Evolutionary conservation across 2,888 invertebrate genomes (phyloP).

Genomic region (Selenia dentaria): DNA sequence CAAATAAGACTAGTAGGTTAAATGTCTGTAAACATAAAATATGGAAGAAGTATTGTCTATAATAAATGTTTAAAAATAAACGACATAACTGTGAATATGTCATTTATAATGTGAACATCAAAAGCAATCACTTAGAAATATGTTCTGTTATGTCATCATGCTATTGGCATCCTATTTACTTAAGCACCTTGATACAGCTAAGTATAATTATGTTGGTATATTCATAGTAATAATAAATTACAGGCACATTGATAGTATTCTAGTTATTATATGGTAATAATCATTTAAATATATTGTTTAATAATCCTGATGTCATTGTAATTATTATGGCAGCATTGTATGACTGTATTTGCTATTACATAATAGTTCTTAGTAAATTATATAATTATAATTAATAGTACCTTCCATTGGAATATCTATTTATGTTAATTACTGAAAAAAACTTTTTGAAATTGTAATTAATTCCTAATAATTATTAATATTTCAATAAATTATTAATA

Average conservation of each 20-base stretch:
- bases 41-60: too few species aligned
- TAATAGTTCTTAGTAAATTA: too few species aligned
- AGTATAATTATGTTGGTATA: slow-evolving; percentile 16
- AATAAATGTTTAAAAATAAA: too few species aligned
- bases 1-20: slow-evolving; percentile 66
- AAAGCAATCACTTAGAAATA: too few species aligned
- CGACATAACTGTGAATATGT: slow-evolving; percentile 29
- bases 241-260: slow-evolving; percentile 64
- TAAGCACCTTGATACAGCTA: slow-evolving; percentile 66
- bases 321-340: slow-evolving; percentile 42
- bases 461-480: too few species aligned
- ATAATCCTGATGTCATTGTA: slow-evolving; percentile 14
- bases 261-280: slow-evolving; percentile 30
- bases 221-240: slow-evolving; percentile 43
- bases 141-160: too few species aligned
- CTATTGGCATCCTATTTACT: too few species aligned
- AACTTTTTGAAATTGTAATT: too few species aligned
- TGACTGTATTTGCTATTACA: slow-evolving; percentile 20
- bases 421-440: not conserved
- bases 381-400: slow-evolving; percentile 9
- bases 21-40: slow-evolving; percentile 42
- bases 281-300: slow-evolving; percentile 13
- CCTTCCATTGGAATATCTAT: slow-evolving; percentile 2
- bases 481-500: too few species aligned
- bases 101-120: too few species aligned